These are phyloP conservation scores for Mus caroli DNA, from an alignment of 2,797 vertebrate species.

Conservation along the genomic window DNA sequence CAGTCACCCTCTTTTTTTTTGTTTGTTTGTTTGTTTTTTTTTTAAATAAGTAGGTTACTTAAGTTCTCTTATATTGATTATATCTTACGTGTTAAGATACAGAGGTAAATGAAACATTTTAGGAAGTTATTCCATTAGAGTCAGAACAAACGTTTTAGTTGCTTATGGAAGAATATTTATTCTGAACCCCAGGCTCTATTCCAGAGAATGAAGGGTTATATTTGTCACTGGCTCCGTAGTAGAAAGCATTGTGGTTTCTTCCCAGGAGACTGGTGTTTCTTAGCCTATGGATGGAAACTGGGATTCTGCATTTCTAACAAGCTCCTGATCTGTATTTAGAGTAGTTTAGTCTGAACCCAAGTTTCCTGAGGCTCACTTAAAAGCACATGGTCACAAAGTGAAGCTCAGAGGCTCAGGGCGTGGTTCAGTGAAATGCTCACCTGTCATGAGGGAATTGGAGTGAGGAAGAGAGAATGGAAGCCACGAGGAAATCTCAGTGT, in stretches of 20 bases:
- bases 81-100: background rate
- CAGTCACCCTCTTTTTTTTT: background rate
- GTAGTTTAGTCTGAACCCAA: background rate
- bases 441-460: background rate
- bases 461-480: background rate
- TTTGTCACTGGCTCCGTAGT: background rate
- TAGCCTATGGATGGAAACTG: background rate
- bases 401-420: background rate
- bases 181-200: background rate
- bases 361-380: conserved; percentile 1
- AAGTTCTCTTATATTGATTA: background rate
- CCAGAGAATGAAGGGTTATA: background rate
- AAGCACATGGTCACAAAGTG: background rate
- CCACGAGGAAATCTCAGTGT: background rate
- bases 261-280: background rate
- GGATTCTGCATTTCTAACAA: background rate
- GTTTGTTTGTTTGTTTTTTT: too few relatives aligned
- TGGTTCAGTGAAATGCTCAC: background rate
- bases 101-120: conserved; percentile 8
- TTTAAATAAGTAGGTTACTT: background rate
- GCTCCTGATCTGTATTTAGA: background rate
- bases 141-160: background rate
- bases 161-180: background rate
- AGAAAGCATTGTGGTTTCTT: background rate
- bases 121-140: background rate